Percentiles rank a stretch among this genome's conserved stretches.
These are phyloP conservation scores for Neopipo cinnamomea DNA, from an alignment of 2,113 vertebrate genomes.

Conservation along the genomic window DNA sequence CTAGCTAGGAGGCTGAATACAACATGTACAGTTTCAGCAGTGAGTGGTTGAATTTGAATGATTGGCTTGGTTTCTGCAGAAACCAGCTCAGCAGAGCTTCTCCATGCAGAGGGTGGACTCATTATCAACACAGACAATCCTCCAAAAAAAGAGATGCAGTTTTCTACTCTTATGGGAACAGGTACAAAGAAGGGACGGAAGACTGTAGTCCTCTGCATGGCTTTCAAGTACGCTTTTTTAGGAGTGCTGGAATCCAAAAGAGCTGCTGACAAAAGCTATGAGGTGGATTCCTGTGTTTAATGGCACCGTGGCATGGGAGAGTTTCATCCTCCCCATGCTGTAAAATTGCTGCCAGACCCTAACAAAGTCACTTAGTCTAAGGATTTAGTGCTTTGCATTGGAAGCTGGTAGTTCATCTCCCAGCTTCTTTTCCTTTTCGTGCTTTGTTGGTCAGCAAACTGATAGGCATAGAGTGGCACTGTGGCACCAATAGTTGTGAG, in stretches of 20 bases:
- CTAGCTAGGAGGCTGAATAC: background rate
- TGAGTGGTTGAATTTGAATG: background rate
- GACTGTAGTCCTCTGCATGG: background rate
- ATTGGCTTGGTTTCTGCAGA: background rate
- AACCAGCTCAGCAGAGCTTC: background rate
- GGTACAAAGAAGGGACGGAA: background rate
- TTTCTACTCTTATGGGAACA: background rate
- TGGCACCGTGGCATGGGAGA: background rate
- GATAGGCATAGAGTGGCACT: background rate
- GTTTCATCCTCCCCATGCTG: background rate
- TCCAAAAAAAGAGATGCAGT: background rate
- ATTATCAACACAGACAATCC: background rate
- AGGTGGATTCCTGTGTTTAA: background rate
- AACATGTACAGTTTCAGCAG: background rate
- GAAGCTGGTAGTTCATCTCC: background rate
- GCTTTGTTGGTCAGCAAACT: background rate
- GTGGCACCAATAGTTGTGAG: background rate
- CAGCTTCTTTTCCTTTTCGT: fast-evolving
- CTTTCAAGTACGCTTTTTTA: background rate
- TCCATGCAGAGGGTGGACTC: background rate
- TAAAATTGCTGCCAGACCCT: background rate
- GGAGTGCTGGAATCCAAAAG: background rate
- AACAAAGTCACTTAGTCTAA: background rate
- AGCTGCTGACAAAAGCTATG: background rate
- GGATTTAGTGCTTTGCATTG: background rate